phyloP scores from a whole-genome alignment of 1,140 invertebrate genomes.

The Leptoteleia sp. region DNA sequence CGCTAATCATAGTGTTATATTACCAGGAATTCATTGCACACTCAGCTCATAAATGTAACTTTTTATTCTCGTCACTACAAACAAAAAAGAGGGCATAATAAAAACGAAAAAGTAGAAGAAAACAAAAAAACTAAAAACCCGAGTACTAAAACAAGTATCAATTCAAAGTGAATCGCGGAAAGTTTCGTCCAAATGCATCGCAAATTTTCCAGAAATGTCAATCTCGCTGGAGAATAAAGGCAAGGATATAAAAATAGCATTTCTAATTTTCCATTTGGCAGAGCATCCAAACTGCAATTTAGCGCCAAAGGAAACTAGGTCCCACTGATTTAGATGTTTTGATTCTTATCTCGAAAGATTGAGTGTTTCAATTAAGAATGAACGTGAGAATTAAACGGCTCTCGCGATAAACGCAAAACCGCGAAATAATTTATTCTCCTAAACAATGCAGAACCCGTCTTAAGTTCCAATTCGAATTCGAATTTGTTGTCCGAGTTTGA shows the following conservation, averaged over 20 bases:
- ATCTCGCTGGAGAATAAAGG: not conserved
- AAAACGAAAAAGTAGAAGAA: not conserved
- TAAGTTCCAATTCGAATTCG: too few species aligned
- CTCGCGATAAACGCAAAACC: conserved; percentile 1
- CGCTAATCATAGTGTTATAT: conserved; percentile 19
- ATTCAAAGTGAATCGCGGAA: too few species aligned
- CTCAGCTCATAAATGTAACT: not conserved
- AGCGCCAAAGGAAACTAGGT: conserved; percentile 32
- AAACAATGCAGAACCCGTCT: too few species aligned
- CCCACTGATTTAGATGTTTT: conserved; percentile 32
- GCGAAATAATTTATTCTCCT: conserved; percentile 11
- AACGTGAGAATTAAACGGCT: conserved; percentile 21
- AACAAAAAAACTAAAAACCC: not conserved
- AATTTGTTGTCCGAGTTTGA: too few species aligned
- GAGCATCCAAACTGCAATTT: conserved; percentile 23
- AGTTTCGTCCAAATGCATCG: not conserved
- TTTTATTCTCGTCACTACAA: not conserved
- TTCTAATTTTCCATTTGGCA: conserved; percentile 31
- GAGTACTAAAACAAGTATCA: too few species aligned
- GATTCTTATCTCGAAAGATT: conserved; percentile 26
- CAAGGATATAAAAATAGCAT: conserved; percentile 15
- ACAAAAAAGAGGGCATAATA: not conserved
- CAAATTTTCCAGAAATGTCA: not conserved
- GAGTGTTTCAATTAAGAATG: conserved; percentile 4
- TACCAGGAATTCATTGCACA: conserved; percentile 8